Evolutionary conservation across 2,797 vertebrate genomes (phyloP).

Genomic region (Garrulus glandarius): DNA sequence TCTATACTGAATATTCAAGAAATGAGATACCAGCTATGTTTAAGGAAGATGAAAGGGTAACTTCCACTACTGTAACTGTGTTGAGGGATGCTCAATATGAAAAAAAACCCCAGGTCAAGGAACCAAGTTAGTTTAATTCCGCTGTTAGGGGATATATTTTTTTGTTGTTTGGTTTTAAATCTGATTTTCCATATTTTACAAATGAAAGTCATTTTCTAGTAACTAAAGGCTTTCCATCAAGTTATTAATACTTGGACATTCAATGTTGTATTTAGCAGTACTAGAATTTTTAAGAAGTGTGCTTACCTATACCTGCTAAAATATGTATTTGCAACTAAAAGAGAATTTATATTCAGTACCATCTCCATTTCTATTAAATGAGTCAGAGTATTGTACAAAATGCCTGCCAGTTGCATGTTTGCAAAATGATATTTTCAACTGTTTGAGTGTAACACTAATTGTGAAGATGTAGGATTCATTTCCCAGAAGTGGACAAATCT

Average conservation of each 20-base stretch:
- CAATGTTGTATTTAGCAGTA: background rate
- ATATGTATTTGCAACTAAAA: background rate
- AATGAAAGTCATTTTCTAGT: background rate
- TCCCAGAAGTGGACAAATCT: constrained; percentile 35
- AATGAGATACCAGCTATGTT: background rate
- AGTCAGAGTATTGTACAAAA: background rate
- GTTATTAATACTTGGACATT: background rate
- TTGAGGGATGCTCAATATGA: background rate
- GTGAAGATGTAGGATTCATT: background rate
- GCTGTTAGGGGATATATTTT: background rate
- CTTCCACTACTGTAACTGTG: background rate
- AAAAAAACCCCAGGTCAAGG: background rate
- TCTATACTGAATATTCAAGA: background rate
- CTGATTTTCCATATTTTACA: background rate
- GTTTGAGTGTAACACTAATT: background rate
- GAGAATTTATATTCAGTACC: background rate
- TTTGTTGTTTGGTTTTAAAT: background rate
- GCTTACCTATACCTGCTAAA: background rate
- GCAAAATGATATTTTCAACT: background rate
- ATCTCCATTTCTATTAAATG: background rate
- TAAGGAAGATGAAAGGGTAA: background rate
- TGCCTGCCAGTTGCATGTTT: background rate
- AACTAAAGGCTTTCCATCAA: background rate
- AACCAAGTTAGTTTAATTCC: background rate
- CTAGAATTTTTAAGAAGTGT: background rate